Evolutionary conservation across 2,797 vertebrate species (phyloP), one percentile per base, ranked within the genome.

Genomic region (Austrolebias charrua): DNA sequence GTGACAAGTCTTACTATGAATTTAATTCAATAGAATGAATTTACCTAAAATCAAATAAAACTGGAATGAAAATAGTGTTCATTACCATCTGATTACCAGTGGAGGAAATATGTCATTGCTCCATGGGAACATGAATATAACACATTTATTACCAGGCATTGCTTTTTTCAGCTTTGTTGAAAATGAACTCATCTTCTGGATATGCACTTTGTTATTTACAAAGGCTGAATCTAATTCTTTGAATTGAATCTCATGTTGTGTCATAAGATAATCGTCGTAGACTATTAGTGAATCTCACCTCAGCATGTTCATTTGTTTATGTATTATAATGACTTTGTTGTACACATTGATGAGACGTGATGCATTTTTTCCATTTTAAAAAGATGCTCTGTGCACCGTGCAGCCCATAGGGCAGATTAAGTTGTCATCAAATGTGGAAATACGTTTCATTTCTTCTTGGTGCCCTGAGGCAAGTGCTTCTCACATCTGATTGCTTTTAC

Each of bases 401-500:
- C 57, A 71, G 46, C 70, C 71, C 67, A 64, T 49, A 18, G 69
- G 50, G 46, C 55, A 53, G 64, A 81, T 73, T 59, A 76, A 70
- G 64, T 52, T 82, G 72, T 80, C 63, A 79, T 73, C 55, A n/a
- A 20, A 15, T 12, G 44, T 66, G 56, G 65, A 82, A 89, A 83
- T 74, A 69, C 75, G 63, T 76, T 84, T 73, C 48, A 71, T 82
- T 81, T 53, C 45, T 57, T 49, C 58, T 69, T 61, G 33, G 49
- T 63, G 59, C 67, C 78, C 71, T 53, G 35, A 42, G 73, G 83
- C 58, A 35, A 75, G 58, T 62, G 61, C 67, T 50, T 66, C 81
- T 63, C 60, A 48, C 64, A 54, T 67, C 73, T 68, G 64, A 85
- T 80, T 78, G 76, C 79, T 79, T 84, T 80, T 73, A 74, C 55